Base-by-base conservation (phyloP, 64 coral and sea anemone genomes). In the Montipora capricornis region DNA sequence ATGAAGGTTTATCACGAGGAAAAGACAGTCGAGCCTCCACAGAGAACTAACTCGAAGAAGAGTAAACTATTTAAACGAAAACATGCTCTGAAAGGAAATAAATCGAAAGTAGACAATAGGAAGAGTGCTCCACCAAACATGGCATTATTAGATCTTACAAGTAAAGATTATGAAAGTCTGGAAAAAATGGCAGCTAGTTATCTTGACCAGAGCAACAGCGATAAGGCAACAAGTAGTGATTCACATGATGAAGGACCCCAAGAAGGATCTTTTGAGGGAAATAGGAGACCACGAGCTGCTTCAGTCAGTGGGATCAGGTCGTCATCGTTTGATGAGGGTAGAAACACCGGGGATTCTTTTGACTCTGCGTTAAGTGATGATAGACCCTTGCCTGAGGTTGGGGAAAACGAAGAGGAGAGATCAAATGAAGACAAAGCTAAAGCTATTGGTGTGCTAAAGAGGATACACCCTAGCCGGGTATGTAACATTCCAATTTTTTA, bases 1-100 rank as follows among this genome's bases (percentile, higher is more conserved):
- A 97, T 97, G 96, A 97, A 94, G 53, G 93, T 88, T 55, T 85
- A 95, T 78, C 96, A 97, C 52, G 96, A 97, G 20, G 73, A 91
- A 78, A 95, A 95, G 77, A 16, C 61, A 12, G 61, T 64, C 0
- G 5, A 16, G 9, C 75, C 74, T 5, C 16, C 87, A 45, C 84
- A 73, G 20, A 57, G 84, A 68, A 87, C 75, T 80, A 62, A 88
- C 76, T 93, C 92, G 2, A 80, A 81, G 44, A 86, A 71, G 78
- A 80, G 60, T 37, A 93, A 74, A 47, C 46, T 93, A 59, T 75
- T 93, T 6, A 66, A 58, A 83, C 77, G 81, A 20, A 93, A 82
- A 8, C 84, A 79, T 80, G 92, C 59, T 20, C 75, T 93, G 1
- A 93, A 93, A 58, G 61, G 57, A 60, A 37, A 55, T 71, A 86